A percentile compares a stretch with the other conserved stretches of the same genome.
Evolutionary conservation across 2,888 invertebrate species (phyloP).

Genomic region (Incurvaria masculella): DNA sequence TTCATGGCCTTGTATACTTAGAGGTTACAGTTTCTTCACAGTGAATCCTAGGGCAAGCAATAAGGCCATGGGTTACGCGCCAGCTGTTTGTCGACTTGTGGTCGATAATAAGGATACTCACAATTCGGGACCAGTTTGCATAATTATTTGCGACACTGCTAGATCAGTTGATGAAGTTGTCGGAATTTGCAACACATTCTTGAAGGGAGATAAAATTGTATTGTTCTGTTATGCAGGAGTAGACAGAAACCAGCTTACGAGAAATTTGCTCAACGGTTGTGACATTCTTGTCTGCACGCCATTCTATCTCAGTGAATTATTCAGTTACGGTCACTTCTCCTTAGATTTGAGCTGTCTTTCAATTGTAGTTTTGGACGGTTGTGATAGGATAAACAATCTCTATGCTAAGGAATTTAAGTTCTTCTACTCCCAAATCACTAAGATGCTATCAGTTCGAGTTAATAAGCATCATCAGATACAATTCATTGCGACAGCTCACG

Average conservation of each 20-base stretch:
- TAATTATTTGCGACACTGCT: slow-evolving; percentile 65
- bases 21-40: slow-evolving; percentile 63
- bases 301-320: slow-evolving; percentile 47
- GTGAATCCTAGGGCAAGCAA: slow-evolving; percentile 60
- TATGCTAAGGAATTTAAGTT: slow-evolving; percentile 46
- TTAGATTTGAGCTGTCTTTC: slow-evolving; percentile 60
- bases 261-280: slow-evolving; percentile 60
- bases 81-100: slow-evolving; percentile 62
- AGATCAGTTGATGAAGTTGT: slow-evolving; percentile 50
- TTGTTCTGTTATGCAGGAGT: slow-evolving; percentile 45
- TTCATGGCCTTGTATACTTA: slow-evolving; percentile 66
- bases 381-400: slow-evolving; percentile 59
- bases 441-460: slow-evolving; percentile 37
- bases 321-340: slow-evolving; percentile 30
- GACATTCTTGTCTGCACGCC: slow-evolving; percentile 72
- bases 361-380: slow-evolving; percentile 68
- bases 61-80: slow-evolving; percentile 69
- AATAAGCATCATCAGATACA: slow-evolving; percentile 51
- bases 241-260: slow-evolving; percentile 29
- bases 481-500: slow-evolving; percentile 55
- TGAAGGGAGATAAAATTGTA: slow-evolving; percentile 30
- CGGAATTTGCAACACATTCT: slow-evolving; percentile 34
- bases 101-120: slow-evolving; percentile 21
- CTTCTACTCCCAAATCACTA: slow-evolving; percentile 38
- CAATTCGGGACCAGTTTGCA: slow-evolving; percentile 58